These are phyloP conservation scores for Acheta domesticus DNA, from an alignment of 2,888 invertebrate species.

Conservation along the genomic window DNA sequence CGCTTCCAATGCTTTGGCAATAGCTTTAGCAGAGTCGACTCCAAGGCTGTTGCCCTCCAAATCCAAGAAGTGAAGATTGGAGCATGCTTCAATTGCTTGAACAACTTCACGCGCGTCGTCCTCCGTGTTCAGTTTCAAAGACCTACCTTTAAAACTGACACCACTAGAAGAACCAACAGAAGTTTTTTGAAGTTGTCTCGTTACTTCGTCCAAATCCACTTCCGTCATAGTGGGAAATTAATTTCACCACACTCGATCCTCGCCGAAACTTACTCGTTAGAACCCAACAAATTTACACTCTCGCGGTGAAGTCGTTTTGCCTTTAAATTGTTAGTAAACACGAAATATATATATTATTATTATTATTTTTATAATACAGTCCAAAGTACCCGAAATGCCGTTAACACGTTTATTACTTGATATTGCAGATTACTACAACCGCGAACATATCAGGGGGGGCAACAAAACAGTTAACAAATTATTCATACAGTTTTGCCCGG, in stretches of 20 bases:
- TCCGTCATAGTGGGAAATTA: conserved; percentile 22
- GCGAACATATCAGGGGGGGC: too few species aligned
- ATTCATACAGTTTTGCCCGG: too few species aligned
- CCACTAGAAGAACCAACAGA: conserved; percentile 48
- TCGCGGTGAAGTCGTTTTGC: too few species aligned
- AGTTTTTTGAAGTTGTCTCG: conserved; percentile 20
- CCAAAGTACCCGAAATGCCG: too few species aligned
- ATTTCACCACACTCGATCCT: background rate
- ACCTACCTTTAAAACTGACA: conserved; percentile 77
- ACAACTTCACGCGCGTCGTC: conserved; percentile 73
- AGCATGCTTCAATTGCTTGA: conserved; percentile 68
- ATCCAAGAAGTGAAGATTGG: conserved; percentile 68
- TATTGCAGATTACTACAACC: too few species aligned
- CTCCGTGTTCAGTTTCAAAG: conserved; percentile 71
- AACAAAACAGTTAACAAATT: too few species aligned
- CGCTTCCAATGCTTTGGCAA: conserved; percentile 72
- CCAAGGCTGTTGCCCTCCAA: conserved; percentile 93
- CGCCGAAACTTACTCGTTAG: too few species aligned
- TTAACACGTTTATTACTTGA: too few species aligned
- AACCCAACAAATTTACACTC: too few species aligned
- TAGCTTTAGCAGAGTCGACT: conserved; percentile 79
- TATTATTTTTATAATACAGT: too few species aligned
- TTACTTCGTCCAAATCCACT: conserved; percentile 26
- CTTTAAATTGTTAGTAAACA: too few species aligned
- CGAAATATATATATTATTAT: too few species aligned